Percentiles rank a stretch among this genome's conserved stretches.
phyloP scores from a whole-genome alignment of 2,888 invertebrate genomes.

The Agrotis clavis region DNA sequence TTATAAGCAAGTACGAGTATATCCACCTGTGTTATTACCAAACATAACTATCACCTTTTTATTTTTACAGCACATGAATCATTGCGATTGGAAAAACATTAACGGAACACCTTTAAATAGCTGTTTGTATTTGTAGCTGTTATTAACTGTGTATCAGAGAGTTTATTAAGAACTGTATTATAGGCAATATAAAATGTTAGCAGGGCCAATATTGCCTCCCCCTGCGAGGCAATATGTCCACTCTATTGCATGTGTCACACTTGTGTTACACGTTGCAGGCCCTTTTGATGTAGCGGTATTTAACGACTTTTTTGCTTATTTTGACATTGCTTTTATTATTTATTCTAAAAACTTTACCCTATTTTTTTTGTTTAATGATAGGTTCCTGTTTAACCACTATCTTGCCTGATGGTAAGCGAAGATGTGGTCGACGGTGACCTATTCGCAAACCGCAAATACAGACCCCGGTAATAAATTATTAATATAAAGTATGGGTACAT shows the following conservation, averaged over 20 bases:
- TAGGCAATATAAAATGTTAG: slow-evolving; percentile 22
- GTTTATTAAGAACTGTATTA: slow-evolving; percentile 22
- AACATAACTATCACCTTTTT: not conserved
- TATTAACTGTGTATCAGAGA: slow-evolving; percentile 21
- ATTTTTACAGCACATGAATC: not conserved
- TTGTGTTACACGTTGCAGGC: slow-evolving; percentile 26
- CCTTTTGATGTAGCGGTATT: slow-evolving; percentile 20
- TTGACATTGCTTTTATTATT: not conserved
- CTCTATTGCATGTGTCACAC: slow-evolving; percentile 29
- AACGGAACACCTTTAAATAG: not conserved
- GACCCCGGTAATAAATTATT: too few species aligned
- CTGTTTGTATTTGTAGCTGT: not conserved
- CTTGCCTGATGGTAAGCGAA: too few species aligned
- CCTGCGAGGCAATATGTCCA: slow-evolving; percentile 26
- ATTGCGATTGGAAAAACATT: slow-evolving; percentile 3
- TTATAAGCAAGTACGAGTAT: not conserved
- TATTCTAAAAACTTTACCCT: too few species aligned
- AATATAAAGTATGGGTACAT: too few species aligned
- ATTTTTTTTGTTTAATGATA: too few species aligned
- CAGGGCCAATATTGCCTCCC: not conserved
- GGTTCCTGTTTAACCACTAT: too few species aligned
- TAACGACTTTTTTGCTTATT: not conserved
- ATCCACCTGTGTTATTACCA: not conserved
- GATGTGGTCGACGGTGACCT: too few species aligned
- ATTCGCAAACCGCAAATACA: too few species aligned